These are phyloP conservation scores for Gadopsis bispinosus DNA, from an alignment of 2,797 vertebrate species.

Conservation along the genomic window DNA sequence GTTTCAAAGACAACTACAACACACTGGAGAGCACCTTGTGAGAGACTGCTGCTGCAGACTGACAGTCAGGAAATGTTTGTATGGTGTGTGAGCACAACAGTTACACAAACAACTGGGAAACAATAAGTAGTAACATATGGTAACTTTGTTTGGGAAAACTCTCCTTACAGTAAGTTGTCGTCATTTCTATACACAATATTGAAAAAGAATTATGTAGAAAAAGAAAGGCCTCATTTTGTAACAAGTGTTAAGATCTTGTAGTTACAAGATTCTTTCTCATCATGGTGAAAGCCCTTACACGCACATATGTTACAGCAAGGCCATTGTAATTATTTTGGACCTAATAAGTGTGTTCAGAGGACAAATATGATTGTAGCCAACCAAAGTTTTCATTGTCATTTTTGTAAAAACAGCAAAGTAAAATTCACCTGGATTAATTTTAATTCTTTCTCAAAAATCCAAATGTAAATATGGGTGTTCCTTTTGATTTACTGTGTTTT, in stretches of 20 bases:
- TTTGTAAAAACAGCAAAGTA: slow-evolving; percentile 27
- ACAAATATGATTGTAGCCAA: slow-evolving; percentile 57
- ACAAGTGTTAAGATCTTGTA: not conserved
- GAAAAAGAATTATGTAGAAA: not conserved
- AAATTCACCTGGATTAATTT: slow-evolving; percentile 10
- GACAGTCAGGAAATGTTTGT: not conserved
- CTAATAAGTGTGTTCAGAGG: slow-evolving; percentile 29
- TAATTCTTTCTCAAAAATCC: slow-evolving; percentile 29
- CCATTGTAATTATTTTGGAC: slow-evolving; percentile 46
- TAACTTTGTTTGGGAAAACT: not conserved
- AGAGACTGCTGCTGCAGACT: slow-evolving; percentile 13
- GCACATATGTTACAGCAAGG: not conserved
- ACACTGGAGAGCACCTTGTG: slow-evolving; percentile 96
- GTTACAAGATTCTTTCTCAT: not conserved
- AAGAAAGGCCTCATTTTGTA: not conserved
- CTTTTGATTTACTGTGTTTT: slow-evolving; percentile 44
- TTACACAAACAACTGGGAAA: not conserved
- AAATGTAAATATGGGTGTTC: slow-evolving; percentile 50
- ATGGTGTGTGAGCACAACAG: not conserved
- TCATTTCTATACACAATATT: not conserved
- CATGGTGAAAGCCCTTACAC: not conserved
- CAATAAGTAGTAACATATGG: not conserved
- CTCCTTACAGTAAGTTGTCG: not conserved
- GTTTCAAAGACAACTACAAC: slow-evolving; percentile 99
- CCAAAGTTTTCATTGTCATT: slow-evolving; percentile 30